Evolutionary conservation across 2,888 invertebrate species (phyloP).

Genomic region (Tiphia femorata): DNA sequence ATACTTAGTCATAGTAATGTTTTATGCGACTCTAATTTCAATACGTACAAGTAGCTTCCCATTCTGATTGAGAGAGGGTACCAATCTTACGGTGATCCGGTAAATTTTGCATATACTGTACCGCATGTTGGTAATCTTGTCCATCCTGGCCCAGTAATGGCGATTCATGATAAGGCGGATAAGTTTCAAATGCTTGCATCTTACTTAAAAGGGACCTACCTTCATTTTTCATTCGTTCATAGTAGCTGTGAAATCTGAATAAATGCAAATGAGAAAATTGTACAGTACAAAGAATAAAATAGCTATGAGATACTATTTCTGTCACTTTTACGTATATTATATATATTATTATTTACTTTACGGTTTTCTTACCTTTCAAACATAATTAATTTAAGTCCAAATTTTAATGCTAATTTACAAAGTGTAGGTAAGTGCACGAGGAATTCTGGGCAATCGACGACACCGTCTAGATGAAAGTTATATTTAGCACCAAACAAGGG

Average conservation of each 20-base stretch:
- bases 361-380: slow-evolving; percentile 71
- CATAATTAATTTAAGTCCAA: slow-evolving; percentile 78
- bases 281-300: background rate
- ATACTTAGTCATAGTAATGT: slow-evolving; percentile 9
- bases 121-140: slow-evolving; percentile 82
- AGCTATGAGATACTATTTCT: background rate
- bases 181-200: slow-evolving; percentile 87
- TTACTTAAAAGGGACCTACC: slow-evolving; percentile 76
- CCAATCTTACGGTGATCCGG: slow-evolving; percentile 73
- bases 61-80: slow-evolving; percentile 89
- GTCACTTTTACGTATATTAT: background rate
- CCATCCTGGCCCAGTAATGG: slow-evolving; percentile 74
- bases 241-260: slow-evolving; percentile 82
- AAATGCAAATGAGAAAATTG: background rate
- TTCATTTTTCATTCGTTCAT: slow-evolving; percentile 74
- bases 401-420: slow-evolving; percentile 79
- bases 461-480: slow-evolving; percentile 94
- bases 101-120: slow-evolving; percentile 71
- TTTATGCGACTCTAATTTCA: background rate
- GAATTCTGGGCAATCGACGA: slow-evolving; percentile 99
- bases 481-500: slow-evolving; percentile 97
- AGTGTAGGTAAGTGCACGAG: slow-evolving; percentile 93
- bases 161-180: slow-evolving; percentile 75
- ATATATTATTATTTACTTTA: background rate
- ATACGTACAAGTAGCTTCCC: slow-evolving; percentile 92